phyloP scores from a whole-genome alignment of 1,140 invertebrate genomes.

The Microplitis demolitor region DNA sequence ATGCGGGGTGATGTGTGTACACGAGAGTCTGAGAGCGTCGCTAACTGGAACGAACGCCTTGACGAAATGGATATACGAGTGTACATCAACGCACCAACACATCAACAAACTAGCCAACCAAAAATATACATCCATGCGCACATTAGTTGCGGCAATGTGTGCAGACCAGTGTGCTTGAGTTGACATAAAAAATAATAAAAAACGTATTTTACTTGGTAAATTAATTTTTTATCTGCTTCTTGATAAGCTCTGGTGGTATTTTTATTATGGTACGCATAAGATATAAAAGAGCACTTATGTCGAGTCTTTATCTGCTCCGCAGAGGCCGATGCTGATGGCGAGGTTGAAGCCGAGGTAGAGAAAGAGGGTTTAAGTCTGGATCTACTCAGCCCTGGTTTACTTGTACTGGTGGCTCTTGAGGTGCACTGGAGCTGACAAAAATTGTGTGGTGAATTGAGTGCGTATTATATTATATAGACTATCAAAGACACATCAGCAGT shows the following conservation, averaged over 20 bases:
- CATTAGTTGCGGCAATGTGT: too few species aligned
- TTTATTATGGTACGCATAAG: too few species aligned
- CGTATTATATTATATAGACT: neutral
- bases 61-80: neutral
- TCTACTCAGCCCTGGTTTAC: too few species aligned
- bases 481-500: neutral
- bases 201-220: neutral
- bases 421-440: neutral
- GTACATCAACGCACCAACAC: too few species aligned
- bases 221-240: neutral
- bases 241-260: too few species aligned
- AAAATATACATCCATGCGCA: too few species aligned
- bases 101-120: too few species aligned
- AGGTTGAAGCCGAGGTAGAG: neutral
- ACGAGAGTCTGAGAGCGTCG: conserved; percentile 11
- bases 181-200: too few species aligned
- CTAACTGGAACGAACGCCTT: conserved; percentile 15
- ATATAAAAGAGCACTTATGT: neutral
- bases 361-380: too few species aligned
- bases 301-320: neutral
- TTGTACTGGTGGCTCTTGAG: too few species aligned
- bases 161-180: too few species aligned
- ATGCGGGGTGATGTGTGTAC: conserved; percentile 11
- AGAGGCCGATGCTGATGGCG: too few species aligned
- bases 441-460: neutral